A percentile compares a stretch with the other conserved stretches of the same genome.
Conservation (phyloP, 2,797 vertebrate genomes). For the Poecilia picta region DNA sequence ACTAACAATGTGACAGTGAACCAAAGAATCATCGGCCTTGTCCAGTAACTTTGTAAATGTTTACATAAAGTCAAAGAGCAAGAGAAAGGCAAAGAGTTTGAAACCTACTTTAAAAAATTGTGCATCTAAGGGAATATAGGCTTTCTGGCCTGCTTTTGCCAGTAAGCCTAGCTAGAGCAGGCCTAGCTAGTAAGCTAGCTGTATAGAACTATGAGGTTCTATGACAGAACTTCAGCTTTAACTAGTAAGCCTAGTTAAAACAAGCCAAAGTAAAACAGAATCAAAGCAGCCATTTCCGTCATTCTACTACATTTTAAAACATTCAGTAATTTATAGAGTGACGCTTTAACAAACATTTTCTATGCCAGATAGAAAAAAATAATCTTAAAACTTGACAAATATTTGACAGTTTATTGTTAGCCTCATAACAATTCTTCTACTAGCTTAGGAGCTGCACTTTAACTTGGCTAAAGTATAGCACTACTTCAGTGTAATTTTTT, state of each 20-base stretch:
- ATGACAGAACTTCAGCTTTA: no score
- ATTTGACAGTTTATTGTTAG: background rate
- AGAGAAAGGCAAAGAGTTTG: background rate
- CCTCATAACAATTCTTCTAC: background rate
- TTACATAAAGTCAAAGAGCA: background rate
- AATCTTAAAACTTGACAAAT: background rate
- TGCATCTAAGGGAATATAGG: background rate
- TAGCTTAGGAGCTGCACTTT: background rate
- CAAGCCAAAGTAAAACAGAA: no score
- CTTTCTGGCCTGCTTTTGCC: background rate
- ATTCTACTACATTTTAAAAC: background rate
- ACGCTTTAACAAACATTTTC: background rate
- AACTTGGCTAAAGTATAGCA: background rate
- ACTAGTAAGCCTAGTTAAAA: no score
- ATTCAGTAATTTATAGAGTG: background rate
- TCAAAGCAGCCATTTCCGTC: background rate
- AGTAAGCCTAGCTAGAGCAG: background rate
- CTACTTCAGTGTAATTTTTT: background rate
- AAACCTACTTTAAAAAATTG: background rate
- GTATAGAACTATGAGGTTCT: no score
- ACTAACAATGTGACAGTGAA: background rate
- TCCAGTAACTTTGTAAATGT: background rate
- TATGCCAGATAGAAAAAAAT: background rate
- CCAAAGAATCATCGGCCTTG: background rate
- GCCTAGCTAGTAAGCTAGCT: no score